Conservation (phyloP, 2,888 invertebrate species). For the Andrena camellia region DNA sequence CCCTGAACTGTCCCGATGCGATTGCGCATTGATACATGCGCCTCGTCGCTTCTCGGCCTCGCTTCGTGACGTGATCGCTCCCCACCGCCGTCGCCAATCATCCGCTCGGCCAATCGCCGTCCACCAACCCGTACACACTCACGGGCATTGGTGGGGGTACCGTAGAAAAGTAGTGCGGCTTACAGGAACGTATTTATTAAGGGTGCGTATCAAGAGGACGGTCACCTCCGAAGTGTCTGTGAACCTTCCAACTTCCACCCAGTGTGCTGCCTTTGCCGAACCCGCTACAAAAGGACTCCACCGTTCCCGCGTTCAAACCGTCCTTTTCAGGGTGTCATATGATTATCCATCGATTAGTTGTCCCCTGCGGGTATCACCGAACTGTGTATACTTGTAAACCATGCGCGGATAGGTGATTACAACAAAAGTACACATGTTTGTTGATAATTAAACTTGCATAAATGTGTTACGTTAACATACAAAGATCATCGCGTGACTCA, state of each 20-base stretch:
- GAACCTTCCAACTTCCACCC: constrained; percentile 30
- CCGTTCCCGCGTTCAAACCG: constrained; percentile 50
- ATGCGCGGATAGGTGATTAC: neutral
- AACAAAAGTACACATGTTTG: neutral
- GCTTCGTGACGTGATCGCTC: constrained; percentile 75
- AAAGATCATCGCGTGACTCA: constrained; percentile 1
- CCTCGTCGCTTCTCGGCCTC: constrained; percentile 75
- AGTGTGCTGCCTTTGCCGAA: constrained; percentile 36
- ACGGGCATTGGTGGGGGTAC: constrained; percentile 54
- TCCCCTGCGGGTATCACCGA: neutral
- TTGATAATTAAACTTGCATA: constrained; percentile 13
- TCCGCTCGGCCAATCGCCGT: constrained; percentile 66
- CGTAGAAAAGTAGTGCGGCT: constrained; percentile 72
- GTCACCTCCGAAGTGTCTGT: constrained; percentile 55
- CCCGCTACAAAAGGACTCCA: constrained; percentile 43
- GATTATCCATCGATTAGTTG: constrained; percentile 30
- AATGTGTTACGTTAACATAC: constrained; percentile 9
- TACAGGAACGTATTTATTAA: constrained; percentile 69
- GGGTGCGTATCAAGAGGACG: constrained; percentile 55
- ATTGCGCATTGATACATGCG: constrained; percentile 83
- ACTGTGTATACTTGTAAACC: neutral
- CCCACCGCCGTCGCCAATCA: constrained; percentile 56
- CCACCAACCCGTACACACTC: constrained; percentile 71
- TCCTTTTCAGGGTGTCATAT: constrained; percentile 44
- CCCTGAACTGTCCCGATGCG: constrained; percentile 81